These are phyloP conservation scores for Strigamia transsilvanica DNA, from an alignment of 2,888 invertebrate species.

Conservation along the genomic window DNA sequence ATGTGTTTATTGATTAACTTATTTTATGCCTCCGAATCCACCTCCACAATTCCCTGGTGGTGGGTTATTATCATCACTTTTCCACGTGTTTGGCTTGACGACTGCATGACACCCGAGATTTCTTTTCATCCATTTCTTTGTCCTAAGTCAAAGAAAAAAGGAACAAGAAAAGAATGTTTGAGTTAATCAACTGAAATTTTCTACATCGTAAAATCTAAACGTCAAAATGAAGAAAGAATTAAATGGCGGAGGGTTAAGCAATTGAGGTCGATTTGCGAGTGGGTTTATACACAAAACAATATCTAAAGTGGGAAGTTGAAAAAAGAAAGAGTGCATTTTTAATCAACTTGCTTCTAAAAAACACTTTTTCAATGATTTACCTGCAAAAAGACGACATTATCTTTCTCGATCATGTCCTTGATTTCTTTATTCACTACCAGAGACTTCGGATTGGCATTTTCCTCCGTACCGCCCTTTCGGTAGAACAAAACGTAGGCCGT, in stretches of 20 bases:
- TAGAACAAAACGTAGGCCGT: constrained; percentile 88
- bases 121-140: constrained; percentile 5
- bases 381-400: constrained; percentile 52
- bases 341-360: too few relatives aligned
- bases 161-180: constrained; percentile 30
- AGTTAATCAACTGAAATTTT: not conserved
- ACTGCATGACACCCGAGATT: constrained; percentile 9
- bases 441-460: constrained; percentile 9
- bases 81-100: constrained; percentile 18
- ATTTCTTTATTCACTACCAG: constrained; percentile 52
- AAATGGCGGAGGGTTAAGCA: not conserved
- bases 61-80: constrained; percentile 19
- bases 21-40: not conserved
- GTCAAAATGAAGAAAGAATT: too few relatives aligned
- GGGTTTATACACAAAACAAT: not conserved
- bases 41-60: constrained; percentile 10
- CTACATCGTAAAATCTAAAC: not conserved
- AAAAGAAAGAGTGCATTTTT: too few relatives aligned
- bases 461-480: constrained; percentile 60
- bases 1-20: too few relatives aligned
- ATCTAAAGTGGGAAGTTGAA: not conserved
- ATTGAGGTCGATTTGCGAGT: not conserved
- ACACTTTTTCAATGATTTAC: not conserved
- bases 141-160: not conserved
- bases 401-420: constrained; percentile 53